Base-by-base conservation (phyloP, 1,140 invertebrate genomes). In the Zaprionus davidi region DNA sequence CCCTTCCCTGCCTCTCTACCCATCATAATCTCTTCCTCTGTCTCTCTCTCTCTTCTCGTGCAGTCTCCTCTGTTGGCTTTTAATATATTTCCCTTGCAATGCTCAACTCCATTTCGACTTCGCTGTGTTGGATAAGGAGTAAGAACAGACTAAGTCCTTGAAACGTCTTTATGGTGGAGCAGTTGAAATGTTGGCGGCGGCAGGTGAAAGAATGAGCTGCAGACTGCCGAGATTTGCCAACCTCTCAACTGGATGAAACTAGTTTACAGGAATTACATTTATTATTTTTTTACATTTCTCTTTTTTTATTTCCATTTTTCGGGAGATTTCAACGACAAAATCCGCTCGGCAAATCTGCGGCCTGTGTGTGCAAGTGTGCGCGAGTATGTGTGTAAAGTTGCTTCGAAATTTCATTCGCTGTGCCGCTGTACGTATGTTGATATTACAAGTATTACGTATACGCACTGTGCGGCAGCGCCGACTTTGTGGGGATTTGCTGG, bases 361-460 rank as follows among this genome's bases (percentile, higher is more conserved):
- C 20, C 17, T 74, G 46, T 22, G 9, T 53, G 9, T 34, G 28
- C 57, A 49, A n/a, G 20, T 59, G 17, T 34, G 31, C 9, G 9
- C 7, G 7, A 4, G 15, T 57, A 15, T 56, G 20, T 69, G 17
- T 69, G 9, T 41, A 15, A 15, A 41, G 38, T n/a, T 41, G 2
- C n/a, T 49, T 59, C 34, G 34, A 58, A 58, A 36, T 57, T 57
- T 46, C 38, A 36, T 57, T 36, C 44, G 28, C 24, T 20, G 41
- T 15, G 11, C 38, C 34, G 22, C 13, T 24, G 13, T 66, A 68
- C 66, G 77, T 74, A 81, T 81, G 79, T 51, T 51, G 76, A 81
- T 82, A 82, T 83, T 77, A 22, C 41, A 24, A 57, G 55, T 55
- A 81, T 85, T 85, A 73, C 76, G 71, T 51, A 85, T 85, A 81